Conservation (phyloP, 2,888 invertebrate species). For the Anarsia innoxiella region DNA sequence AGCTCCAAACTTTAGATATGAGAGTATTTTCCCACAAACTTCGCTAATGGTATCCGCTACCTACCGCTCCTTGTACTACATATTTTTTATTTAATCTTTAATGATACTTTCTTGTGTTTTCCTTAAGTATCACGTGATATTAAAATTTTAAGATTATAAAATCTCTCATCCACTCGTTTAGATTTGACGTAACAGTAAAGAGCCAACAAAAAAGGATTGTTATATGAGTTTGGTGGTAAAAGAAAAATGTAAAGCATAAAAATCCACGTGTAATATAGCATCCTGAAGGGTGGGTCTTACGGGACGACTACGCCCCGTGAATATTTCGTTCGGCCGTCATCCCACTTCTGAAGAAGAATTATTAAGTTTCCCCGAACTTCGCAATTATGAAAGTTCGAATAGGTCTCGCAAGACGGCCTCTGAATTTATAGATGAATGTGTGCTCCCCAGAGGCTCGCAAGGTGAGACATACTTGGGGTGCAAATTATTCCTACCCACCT, state of each 20-base stretch:
- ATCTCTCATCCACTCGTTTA: no score
- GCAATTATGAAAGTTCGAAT: slow-evolving; percentile 76
- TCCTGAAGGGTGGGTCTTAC: slow-evolving; percentile 54
- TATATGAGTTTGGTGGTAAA: slow-evolving; percentile 35
- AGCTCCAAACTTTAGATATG: slow-evolving; percentile 35
- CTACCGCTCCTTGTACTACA: no score
- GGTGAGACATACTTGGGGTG: slow-evolving; percentile 38
- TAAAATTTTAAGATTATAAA: no score
- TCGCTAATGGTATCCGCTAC: slow-evolving; percentile 23
- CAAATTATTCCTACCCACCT: slow-evolving; percentile 30
- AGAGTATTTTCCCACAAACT: slow-evolving; percentile 30
- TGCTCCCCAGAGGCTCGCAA: slow-evolving; percentile 40
- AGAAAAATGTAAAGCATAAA: slow-evolving; percentile 53
- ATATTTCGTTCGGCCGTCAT: slow-evolving; percentile 71
- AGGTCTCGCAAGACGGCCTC: slow-evolving; percentile 70
- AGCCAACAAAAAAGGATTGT: slow-evolving; percentile 3
- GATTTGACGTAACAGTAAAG: no score
- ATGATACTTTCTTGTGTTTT: no score
- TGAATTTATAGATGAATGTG: slow-evolving; percentile 74
- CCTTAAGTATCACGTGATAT: no score
- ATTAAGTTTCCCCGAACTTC: slow-evolving; percentile 73
- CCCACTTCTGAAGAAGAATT: slow-evolving; percentile 73
- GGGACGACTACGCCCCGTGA: slow-evolving; percentile 60
- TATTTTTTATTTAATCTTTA: slow-evolving; percentile 6
- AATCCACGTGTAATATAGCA: slow-evolving; percentile 53